These are phyloP conservation scores for Eupsittula cactorum DNA, from an alignment of 2,113 vertebrate species.

Conservation along the genomic window DNA sequence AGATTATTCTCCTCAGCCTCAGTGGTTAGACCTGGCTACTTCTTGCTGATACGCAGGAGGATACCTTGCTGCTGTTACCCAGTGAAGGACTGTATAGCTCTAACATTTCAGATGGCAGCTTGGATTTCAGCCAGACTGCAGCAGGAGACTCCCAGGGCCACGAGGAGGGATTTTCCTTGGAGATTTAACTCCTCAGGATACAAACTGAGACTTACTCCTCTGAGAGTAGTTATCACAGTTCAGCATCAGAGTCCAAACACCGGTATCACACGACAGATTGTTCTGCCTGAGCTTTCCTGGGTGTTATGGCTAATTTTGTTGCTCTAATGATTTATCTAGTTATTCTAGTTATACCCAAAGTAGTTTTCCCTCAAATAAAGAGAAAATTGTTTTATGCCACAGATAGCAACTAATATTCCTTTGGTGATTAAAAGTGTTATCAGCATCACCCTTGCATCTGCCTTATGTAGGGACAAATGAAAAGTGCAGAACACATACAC, in stretches of 20 bases:
- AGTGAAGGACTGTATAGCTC: neutral
- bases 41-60: neutral
- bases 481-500: neutral
- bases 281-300: neutral
- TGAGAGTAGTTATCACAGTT: neutral
- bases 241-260: neutral
- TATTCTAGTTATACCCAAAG: neutral
- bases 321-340: neutral
- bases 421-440: neutral
- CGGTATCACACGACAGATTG: accelerated
- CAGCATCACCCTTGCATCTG: neutral
- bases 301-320: neutral
- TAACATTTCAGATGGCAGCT: neutral
- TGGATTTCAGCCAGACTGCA: neutral
- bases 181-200: neutral
- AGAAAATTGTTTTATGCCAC: neutral
- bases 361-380: neutral
- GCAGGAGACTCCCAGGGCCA: neutral
- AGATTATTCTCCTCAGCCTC: neutral
- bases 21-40: neutral
- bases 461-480: neutral
- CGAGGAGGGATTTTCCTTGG: neutral
- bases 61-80: neutral
- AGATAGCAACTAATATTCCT: neutral
- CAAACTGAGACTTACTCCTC: neutral